Evolutionary conservation across 2,797 vertebrate species (phyloP).

Genomic region (Ispidina picta): DNA sequence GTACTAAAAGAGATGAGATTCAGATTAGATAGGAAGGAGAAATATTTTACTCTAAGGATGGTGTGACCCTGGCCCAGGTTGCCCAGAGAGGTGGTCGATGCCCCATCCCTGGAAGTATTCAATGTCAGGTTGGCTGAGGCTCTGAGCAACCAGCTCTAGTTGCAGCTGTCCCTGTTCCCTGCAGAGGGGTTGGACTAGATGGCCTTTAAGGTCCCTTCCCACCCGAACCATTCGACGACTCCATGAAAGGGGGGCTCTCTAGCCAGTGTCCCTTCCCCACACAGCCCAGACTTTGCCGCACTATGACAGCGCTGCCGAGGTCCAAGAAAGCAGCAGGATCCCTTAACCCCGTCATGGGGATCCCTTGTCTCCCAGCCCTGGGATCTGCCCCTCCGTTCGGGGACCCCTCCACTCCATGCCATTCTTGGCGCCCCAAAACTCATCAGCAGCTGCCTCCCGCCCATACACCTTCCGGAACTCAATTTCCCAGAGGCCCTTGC

Average conservation of each 20-base stretch:
- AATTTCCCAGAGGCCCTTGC: neutral
- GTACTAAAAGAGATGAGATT: neutral
- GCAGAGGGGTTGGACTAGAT: neutral
- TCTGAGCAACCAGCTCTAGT: neutral
- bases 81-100: no score
- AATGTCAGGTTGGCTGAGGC: neutral
- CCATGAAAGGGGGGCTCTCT: neutral
- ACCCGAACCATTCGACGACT: neutral
- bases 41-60: neutral
- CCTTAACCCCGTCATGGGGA: fast-evolving
- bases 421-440: fast-evolving
- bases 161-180: no score
- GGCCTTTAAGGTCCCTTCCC: neutral
- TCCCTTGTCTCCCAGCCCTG: no score
- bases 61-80: neutral
- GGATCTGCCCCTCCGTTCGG: neutral
- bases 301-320: fast-evolving
- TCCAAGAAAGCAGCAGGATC: neutral
- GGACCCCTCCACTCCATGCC: fast-evolving
- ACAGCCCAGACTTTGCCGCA: fast-evolving
- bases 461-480: fast-evolving
- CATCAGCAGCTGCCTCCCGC: neutral
- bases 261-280: neutral
- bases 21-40: neutral
- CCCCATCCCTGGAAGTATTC: neutral